Base-by-base conservation (phyloP, 1,140 invertebrate species). In the Heliconius hermathena region DNA sequence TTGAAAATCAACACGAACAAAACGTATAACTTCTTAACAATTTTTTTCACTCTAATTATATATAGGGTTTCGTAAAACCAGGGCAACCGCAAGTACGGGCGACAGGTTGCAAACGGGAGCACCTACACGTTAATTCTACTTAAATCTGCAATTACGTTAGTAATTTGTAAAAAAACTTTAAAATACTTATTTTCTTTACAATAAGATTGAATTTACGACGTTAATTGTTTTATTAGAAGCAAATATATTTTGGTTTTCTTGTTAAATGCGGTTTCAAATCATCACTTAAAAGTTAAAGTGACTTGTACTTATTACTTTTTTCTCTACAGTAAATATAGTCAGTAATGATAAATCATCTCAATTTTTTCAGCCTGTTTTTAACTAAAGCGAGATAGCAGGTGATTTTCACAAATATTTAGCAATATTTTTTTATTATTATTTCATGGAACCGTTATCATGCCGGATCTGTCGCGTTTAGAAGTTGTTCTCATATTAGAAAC, bases 21-120 rank as follows among this genome's bases (percentile, higher is more conserved):
- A 66, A 29, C 11, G 5, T 26, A 16, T 29, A 29, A 16, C 11
- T 3, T 29, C 6, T 26, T 2, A 18, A 66, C 41, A 46, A 16
- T 46, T 66, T 60, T 26, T 66, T 29, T 66, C 60, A 66, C 5
- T 66, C 22, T 26, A 66, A 66, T 66, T 66, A 66, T 66, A 66
- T 66, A 16, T 13, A 66, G 22, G 20, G 13, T 66, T 29, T 66
- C 26, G 60, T 66, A 29, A 66, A 29, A 66, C 9, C 60, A 6
- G 22, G 60, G 11, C 60, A 66, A 66, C 60, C 60, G 60, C 60
- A 66, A 66, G 13, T 22, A 29, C 60, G 9, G 60, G 60, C 22
- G 60, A 66, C 60, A 66, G 60, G 22, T 66, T 66, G 60, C 60
- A 66, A 29, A 66, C 60, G 60, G 60, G 26, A 66, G 60, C 60